A percentile compares a stretch with the other conserved stretches of the same genome.
Evolutionary conservation across 1,140 invertebrate species (phyloP).

Genomic region (Halotydeus destructor): DNA sequence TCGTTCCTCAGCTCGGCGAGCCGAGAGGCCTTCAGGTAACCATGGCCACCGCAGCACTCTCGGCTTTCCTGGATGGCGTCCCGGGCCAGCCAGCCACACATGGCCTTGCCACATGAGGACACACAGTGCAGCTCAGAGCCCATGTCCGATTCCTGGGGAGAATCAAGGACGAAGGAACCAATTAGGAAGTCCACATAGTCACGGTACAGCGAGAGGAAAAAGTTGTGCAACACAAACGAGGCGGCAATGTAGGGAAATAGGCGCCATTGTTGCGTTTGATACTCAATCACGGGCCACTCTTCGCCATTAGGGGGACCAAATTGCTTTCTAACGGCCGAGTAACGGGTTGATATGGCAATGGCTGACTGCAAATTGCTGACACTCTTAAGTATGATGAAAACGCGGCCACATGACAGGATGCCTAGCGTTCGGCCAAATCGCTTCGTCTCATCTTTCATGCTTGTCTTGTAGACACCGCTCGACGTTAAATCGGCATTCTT

Average conservation of each 20-base stretch:
- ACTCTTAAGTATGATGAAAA: slow-evolving; percentile 42
- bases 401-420: slow-evolving; percentile 61
- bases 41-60: slow-evolving; percentile 64
- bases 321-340: slow-evolving; percentile 68
- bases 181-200: slow-evolving; percentile 33
- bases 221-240: slow-evolving; percentile 50
- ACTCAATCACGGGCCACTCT: slow-evolving; percentile 70
- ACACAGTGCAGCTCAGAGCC: slow-evolving; percentile 75
- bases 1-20: slow-evolving; percentile 62
- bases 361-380: slow-evolving; percentile 42
- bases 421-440: slow-evolving; percentile 29
- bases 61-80: slow-evolving; percentile 72
- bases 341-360: slow-evolving; percentile 63
- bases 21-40: slow-evolving; percentile 39
- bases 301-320: slow-evolving; percentile 40
- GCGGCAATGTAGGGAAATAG: slow-evolving; percentile 71
- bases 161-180: slow-evolving; percentile 25
- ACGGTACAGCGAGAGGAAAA: slow-evolving; percentile 33
- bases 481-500: slow-evolving; percentile 62
- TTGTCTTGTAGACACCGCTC: slow-evolving; percentile 54
- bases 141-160: slow-evolving; percentile 29
- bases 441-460: slow-evolving; percentile 12
- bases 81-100: slow-evolving; percentile 57
- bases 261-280: slow-evolving; percentile 74
- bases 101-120: slow-evolving; percentile 64